Percentiles rank a stretch among this genome's conserved stretches.
Evolutionary conservation across 2,797 vertebrate genomes (phyloP).

Genomic region (Sylvilagus floridanus): DNA sequence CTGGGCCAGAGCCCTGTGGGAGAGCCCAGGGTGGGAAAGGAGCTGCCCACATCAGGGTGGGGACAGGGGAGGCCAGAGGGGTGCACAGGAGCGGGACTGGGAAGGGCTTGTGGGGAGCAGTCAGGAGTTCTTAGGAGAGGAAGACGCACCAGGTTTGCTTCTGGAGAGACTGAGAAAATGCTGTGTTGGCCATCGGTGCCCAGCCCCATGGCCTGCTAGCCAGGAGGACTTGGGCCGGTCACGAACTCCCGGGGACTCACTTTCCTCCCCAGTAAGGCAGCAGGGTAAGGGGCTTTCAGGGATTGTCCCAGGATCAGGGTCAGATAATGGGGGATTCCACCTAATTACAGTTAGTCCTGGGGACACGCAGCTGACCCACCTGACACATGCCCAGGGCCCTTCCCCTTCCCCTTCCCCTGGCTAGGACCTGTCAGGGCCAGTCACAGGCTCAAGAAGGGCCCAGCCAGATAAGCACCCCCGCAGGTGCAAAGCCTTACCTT

Average conservation of each 20-base stretch:
- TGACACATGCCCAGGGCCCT: neutral
- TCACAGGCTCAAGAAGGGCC: neutral
- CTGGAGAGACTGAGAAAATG: neutral
- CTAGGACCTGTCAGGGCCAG: neutral
- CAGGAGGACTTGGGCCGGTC: neutral
- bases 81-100: neutral
- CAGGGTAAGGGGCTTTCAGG: slow-evolving; percentile 16
- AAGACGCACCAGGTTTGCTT: neutral
- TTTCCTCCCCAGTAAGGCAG: neutral
- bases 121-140: neutral
- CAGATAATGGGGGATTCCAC: neutral
- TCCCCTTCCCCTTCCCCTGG: neutral
- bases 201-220: neutral
- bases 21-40: neutral
- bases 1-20: neutral
- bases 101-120: neutral
- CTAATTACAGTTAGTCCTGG: slow-evolving; percentile 30
- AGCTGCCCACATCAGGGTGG: neutral
- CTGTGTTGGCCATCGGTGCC: neutral
- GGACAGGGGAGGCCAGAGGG: neutral
- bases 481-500: neutral
- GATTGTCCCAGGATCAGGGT: slow-evolving; percentile 47
- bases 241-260: neutral
- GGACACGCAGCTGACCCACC: neutral
- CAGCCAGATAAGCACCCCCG: neutral